A percentile compares a stretch with the other conserved stretches of the same genome.
These are phyloP conservation scores for Drosophila athabasca DNA, from an alignment of 1,140 invertebrate species.

Conservation along the genomic window DNA sequence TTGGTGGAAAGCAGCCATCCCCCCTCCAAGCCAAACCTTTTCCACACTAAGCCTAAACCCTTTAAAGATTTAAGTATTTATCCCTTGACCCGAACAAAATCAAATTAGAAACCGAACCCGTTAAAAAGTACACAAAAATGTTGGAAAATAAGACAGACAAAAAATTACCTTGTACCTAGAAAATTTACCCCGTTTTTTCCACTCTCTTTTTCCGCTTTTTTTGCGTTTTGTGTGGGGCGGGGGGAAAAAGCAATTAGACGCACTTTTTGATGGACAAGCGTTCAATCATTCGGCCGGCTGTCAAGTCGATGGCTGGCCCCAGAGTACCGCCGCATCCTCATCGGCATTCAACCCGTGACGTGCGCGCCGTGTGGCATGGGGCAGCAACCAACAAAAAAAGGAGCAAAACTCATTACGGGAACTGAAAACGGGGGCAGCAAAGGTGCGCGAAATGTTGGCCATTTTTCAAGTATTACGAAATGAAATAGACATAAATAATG, in stretches of 20 bases:
- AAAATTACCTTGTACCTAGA: conserved; percentile 70
- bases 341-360: conserved; percentile 51
- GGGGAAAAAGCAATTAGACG: conserved; percentile 78
- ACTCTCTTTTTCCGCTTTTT: conserved; percentile 14
- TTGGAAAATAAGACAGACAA: conserved; percentile 50
- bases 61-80: conserved; percentile 11
- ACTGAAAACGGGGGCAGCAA: conserved; percentile 25
- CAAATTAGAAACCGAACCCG: conserved; percentile 36
- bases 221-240: conserved; percentile 24
- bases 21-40: not conserved
- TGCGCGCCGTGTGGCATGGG: conserved; percentile 61
- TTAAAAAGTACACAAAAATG: conserved; percentile 44
- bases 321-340: too few relatives aligned
- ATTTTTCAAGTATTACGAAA: conserved; percentile 70
- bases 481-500: conserved; percentile 70
- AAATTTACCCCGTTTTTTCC: conserved; percentile 53
- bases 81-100: conserved; percentile 19
- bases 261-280: conserved; percentile 79
- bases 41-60: conserved; percentile 1
- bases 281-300: conserved; percentile 77
- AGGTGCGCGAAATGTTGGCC: conserved; percentile 64
- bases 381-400: conserved; percentile 27
- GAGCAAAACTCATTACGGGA: conserved; percentile 63
- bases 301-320: conserved; percentile 63
- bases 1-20: not conserved